A percentile compares a stretch with the other conserved stretches of the same genome.
phyloP scores from a whole-genome alignment of 2,113 vertebrate genomes.

The Marmota monax region DNA sequence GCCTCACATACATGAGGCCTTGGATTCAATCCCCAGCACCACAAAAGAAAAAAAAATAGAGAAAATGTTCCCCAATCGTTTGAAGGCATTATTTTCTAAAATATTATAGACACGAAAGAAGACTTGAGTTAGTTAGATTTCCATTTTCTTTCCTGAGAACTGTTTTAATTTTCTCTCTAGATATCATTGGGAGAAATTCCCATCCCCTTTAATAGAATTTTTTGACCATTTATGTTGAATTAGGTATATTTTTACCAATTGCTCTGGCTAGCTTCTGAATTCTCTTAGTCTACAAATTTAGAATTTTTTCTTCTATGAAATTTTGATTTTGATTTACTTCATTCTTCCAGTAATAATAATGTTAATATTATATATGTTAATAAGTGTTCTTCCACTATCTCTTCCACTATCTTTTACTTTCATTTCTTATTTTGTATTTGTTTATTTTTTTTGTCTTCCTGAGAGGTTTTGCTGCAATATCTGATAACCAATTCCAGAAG shows the following conservation, averaged over 20 bases:
- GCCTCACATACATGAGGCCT: too few species aligned
- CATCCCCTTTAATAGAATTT: not conserved
- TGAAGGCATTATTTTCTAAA: not conserved
- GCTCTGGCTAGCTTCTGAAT: not conserved
- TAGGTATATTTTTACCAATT: not conserved
- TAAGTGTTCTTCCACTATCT: too few species aligned
- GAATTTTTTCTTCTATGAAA: not conserved
- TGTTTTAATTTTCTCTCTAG: not conserved
- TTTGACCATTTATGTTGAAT: not conserved
- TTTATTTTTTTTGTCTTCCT: too few species aligned
- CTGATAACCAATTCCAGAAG: not conserved
- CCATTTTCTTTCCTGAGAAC: not conserved
- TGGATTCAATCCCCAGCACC: too few species aligned
- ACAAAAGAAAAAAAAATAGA: too few species aligned
- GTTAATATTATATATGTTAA: not conserved
- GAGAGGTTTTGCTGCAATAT: not conserved
- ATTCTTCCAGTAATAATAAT: not conserved
- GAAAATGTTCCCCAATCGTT: not conserved
- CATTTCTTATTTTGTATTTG: too few species aligned
- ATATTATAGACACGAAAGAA: not conserved
- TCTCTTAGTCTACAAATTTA: not conserved
- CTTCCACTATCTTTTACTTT: too few species aligned
- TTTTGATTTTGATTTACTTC: not conserved
- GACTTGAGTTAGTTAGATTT: not conserved
- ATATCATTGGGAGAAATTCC: not conserved